Base-by-base conservation (phyloP, 2,797 vertebrate species). In the Tamandua tetradactyla region DNA sequence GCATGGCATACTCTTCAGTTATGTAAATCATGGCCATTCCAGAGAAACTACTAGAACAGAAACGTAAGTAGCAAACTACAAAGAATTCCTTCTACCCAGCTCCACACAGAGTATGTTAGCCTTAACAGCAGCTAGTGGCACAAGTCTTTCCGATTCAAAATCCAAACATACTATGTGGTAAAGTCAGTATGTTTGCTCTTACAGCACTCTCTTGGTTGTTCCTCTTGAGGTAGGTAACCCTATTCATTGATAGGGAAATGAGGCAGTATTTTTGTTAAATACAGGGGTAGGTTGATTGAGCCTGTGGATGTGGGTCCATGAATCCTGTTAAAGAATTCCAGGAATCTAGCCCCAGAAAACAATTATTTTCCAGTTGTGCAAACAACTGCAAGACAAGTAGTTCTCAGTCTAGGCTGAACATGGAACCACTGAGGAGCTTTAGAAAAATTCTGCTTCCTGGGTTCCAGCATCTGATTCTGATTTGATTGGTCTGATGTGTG, bases 191-290 rank as follows among this genome's bases (percentile, higher is more conserved):
- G n/a, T 78, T 42, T 81, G 66, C 15, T 83, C 44, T 89, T 42
- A 80, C 7, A 52, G 64, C 57, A 37, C 52, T 61, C 25, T 47
- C 47, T 42, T n/a, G 57, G 44, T 35, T 35, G 35, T 44, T 75
- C 68, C 75, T 62, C 30, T 71, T 87, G 91, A 96, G 94, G 91
- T 82, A 93, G 80, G 61, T 59, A 66, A 42, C 23, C 55, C 64
- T 80, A 3, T 69, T 49, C 71, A 84, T 30, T 40, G 47, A 55
- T 0, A 12, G 18, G 14, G 52, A 32, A 23, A 75, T 23, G 25
- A 22, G 47, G 32, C 37, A 47, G 44, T n/a, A 59, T 42, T 59
- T 52, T 71, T 14, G 55, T 22, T 7, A 55, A 55, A 55, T 22
- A 55, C 55, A n/a, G 42, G 42, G 27, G 55, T 30, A 42, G 47